Evolutionary conservation across 1,140 invertebrate genomes (phyloP).

Genomic region (Nephila pilipes): DNA sequence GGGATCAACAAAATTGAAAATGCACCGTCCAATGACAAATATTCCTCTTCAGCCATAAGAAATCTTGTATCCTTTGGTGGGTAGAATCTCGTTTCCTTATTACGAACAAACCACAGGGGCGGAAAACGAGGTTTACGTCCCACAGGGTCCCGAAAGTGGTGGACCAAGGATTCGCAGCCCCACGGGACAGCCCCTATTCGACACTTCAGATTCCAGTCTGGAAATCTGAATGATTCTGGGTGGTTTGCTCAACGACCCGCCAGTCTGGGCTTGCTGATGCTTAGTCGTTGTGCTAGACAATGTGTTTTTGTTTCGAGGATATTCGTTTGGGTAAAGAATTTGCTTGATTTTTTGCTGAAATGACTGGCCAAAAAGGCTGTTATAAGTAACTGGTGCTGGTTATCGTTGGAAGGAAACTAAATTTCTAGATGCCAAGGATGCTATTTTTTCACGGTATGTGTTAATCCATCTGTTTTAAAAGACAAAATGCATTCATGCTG

Average conservation of each 20-base stretch:
- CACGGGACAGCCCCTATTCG: neutral
- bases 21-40: too few species aligned
- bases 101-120: neutral
- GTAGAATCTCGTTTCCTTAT: slow-evolving; percentile 17
- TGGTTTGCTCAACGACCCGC: neutral
- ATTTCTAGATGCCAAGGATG: neutral
- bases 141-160: neutral
- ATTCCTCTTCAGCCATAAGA: too few species aligned
- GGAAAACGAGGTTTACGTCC: slow-evolving; percentile 10
- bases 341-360: neutral
- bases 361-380: too few species aligned
- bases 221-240: neutral
- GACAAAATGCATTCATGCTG: too few species aligned
- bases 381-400: neutral
- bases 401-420: neutral
- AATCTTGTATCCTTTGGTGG: neutral
- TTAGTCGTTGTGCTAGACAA: neutral
- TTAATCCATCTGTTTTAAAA: too few species aligned
- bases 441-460: neutral
- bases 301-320: neutral
- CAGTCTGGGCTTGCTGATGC: neutral
- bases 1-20: too few species aligned
- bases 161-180: neutral
- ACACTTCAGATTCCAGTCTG: neutral
- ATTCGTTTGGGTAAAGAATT: neutral